Conservation (phyloP, 2,888 invertebrate species). For the Brachyptera putata region DNA sequence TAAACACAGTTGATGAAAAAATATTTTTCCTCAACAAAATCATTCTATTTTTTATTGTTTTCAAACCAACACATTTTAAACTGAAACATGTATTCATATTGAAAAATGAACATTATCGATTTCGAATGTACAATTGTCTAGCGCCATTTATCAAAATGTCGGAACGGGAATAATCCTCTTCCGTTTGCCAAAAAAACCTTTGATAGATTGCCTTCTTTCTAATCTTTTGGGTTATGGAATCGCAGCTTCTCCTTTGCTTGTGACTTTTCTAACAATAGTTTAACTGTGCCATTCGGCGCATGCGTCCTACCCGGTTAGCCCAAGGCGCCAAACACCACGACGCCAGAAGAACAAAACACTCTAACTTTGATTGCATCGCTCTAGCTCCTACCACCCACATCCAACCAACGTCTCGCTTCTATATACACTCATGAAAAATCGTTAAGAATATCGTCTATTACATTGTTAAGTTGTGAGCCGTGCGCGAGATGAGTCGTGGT, state of each 20-base stretch:
- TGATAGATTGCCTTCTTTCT: not conserved
- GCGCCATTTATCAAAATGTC: not conserved
- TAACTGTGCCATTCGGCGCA: not conserved
- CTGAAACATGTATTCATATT: not conserved
- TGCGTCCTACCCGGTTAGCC: not conserved
- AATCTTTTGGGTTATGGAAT: not conserved
- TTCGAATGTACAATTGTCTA: not conserved
- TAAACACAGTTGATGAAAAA: conserved; percentile 16
- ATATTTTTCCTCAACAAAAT: conserved; percentile 5
- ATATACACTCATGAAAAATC: conserved; percentile 17
- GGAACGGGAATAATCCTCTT: not conserved
- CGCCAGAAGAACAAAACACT: conserved; percentile 18
- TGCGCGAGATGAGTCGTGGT: not conserved
- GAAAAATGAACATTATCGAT: not conserved
- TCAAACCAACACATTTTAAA: conserved; percentile 5
- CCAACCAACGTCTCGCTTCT: not conserved
- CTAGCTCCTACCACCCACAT: not conserved
- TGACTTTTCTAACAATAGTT: not conserved
- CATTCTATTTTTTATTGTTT: not conserved
- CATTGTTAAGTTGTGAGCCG: not conserved
- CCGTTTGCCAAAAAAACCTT: not conserved
- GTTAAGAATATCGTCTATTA: not conserved
- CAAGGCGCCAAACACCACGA: conserved; percentile 10
- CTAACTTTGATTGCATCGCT: conserved; percentile 11
- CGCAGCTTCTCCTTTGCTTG: not conserved